Conservation (phyloP, 2,797 vertebrate genomes). For the Tokudaia tokunoshimensis region DNA sequence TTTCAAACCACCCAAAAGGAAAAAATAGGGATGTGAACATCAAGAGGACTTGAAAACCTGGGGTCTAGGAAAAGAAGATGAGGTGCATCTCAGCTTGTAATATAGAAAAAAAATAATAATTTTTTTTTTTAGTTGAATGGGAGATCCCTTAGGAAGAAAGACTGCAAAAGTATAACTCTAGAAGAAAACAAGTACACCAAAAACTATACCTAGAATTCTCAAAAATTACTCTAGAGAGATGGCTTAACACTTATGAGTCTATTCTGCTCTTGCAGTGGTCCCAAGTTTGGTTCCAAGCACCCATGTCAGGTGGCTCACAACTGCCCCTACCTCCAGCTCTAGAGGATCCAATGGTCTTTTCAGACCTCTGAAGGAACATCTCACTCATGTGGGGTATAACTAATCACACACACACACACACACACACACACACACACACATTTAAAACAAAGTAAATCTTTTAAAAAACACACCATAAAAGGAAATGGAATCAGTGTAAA, state of each 20-base stretch:
- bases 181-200: constrained; percentile 43
- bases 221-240: not conserved
- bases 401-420: not conserved
- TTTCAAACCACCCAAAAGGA: not conserved
- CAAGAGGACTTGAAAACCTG: not conserved
- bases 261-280: not conserved
- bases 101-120: not conserved
- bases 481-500: not conserved
- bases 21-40: not conserved
- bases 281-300: not conserved
- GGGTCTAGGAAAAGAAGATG: not conserved
- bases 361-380: not conserved
- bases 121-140: constrained; percentile 28
- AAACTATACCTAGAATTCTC: constrained; percentile 39
- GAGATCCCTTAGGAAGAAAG: not conserved
- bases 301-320: not conserved
- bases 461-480: not conserved
- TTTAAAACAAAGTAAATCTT: not conserved
- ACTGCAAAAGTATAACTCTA: not conserved
- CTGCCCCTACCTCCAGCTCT: not conserved
- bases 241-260: too few relatives aligned
- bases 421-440: not conserved
- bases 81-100: not conserved
- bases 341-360: not conserved
- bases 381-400: not conserved